A percentile compares a stretch with the other conserved stretches of the same genome.
Conservation (phyloP, 2,797 vertebrate genomes). For the Rhincodon typus region DNA sequence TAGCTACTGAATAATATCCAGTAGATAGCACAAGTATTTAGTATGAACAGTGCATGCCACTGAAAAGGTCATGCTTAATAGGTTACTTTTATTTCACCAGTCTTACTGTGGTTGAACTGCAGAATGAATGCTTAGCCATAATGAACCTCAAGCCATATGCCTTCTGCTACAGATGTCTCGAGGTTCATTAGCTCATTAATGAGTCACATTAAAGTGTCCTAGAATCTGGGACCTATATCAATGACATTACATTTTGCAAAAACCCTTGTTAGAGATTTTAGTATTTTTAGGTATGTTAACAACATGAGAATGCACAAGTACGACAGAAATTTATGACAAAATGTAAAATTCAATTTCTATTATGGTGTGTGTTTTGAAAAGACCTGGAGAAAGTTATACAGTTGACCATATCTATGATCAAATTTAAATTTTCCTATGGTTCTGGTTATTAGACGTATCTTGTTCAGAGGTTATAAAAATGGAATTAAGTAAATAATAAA, state of each 20-base stretch:
- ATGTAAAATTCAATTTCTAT: slow-evolving; percentile 23
- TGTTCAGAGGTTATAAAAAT: background rate
- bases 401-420: background rate
- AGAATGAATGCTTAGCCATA: slow-evolving; percentile 19
- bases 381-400: slow-evolving; percentile 6
- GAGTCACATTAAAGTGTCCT: slow-evolving; percentile 53
- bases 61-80: slow-evolving; percentile 36
- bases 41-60: slow-evolving; percentile 10
- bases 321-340: slow-evolving; percentile 18
- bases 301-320: background rate
- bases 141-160: slow-evolving; percentile 37
- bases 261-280: slow-evolving; percentile 46
- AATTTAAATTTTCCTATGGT: slow-evolving; percentile 17
- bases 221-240: slow-evolving; percentile 44
- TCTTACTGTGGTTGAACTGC: slow-evolving; percentile 6
- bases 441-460: background rate
- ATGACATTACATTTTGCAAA: slow-evolving; percentile 49
- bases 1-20: background rate
- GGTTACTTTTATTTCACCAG: slow-evolving; percentile 25
- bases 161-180: slow-evolving; percentile 47
- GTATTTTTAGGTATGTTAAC: background rate
- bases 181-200: slow-evolving; percentile 61
- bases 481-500: background rate
- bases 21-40: slow-evolving; percentile 2
- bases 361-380: slow-evolving; percentile 5